phyloP scores from a whole-genome alignment of 2,797 vertebrate genomes.

The Bradypus variegatus region DNA sequence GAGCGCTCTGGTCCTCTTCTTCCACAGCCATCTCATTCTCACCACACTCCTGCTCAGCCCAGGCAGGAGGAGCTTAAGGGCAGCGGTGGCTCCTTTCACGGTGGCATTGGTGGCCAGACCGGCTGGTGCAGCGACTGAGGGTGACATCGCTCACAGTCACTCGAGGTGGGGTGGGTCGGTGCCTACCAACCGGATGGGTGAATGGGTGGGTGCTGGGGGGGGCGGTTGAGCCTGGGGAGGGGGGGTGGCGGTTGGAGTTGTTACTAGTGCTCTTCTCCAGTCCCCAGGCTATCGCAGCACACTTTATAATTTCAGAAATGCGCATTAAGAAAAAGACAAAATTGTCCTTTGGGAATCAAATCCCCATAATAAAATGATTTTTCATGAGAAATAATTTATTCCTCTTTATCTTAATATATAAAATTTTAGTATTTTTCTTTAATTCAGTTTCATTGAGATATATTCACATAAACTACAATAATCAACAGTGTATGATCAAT shows the following conservation, averaged over 20 bases:
- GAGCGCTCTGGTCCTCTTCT: constrained; percentile 31
- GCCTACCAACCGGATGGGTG: constrained; percentile 55
- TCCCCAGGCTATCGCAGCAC: constrained; percentile 65
- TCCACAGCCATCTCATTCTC: constrained; percentile 32
- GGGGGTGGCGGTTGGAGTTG: constrained; percentile 46
- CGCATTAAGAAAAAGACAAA: too few species aligned
- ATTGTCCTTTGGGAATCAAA: too few species aligned
- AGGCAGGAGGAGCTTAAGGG: constrained; percentile 37
- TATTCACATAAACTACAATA: too few species aligned
- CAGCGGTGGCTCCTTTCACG: constrained; percentile 27
- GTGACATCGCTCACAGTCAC: constrained; percentile 58
- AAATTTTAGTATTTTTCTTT: too few species aligned
- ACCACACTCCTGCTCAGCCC: constrained; percentile 27
- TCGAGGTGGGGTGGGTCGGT: constrained; percentile 62
- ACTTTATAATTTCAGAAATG: too few species aligned
- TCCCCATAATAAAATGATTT: too few species aligned
- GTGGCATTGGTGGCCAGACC: constrained; percentile 55
- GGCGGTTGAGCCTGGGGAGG: constrained; percentile 32
- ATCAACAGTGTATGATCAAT: too few species aligned
- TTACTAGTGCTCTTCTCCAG: constrained; percentile 49
- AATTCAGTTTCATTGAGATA: too few species aligned
- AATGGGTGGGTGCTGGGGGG: constrained; percentile 50
- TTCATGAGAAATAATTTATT: too few species aligned
- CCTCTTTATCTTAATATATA: too few species aligned
- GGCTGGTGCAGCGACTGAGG: constrained; percentile 60